Percentiles rank a stretch among this genome's conserved stretches.
phyloP scores from a whole-genome alignment of 2,797 vertebrate genomes.

The Hybognathus amarus region DNA sequence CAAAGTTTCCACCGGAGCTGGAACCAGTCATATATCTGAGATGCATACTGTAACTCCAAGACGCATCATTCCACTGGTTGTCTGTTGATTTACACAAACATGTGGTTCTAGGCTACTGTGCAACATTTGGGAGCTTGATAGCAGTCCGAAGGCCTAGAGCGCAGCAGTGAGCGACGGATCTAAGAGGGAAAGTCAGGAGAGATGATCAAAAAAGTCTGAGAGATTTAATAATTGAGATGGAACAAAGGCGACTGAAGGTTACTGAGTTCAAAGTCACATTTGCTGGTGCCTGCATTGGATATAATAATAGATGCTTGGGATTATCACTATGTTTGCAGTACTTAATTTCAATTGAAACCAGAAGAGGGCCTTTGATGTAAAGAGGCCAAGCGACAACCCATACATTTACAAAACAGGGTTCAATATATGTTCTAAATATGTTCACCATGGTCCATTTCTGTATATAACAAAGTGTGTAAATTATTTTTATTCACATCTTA shows the following conservation, averaged over 20 bases:
- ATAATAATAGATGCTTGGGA: neutral
- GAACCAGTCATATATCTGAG: constrained; percentile 71
- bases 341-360: constrained; percentile 32
- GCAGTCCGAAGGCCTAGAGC: constrained; percentile 8
- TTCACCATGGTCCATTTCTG: no score
- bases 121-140: constrained; percentile 23
- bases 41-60: constrained; percentile 60
- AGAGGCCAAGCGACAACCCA: neutral
- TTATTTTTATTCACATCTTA: no score
- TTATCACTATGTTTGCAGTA: neutral
- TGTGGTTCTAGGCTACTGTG: constrained; percentile 59
- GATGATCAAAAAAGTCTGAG: constrained; percentile 17
- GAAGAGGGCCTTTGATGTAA: constrained; percentile 42
- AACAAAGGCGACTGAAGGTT: constrained; percentile 32
- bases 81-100: constrained; percentile 52
- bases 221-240: neutral
- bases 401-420: neutral
- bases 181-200: constrained; percentile 19
- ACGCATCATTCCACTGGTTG: constrained; percentile 60
- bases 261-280: constrained; percentile 5
- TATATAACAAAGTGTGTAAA: no score
- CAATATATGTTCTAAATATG: no score
- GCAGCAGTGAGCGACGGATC: neutral
- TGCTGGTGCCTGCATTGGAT: neutral
- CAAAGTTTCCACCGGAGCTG: constrained; percentile 62